These are phyloP conservation scores for Tolypeutes matacus DNA, from an alignment of 2,797 vertebrate species.

Conservation along the genomic window DNA sequence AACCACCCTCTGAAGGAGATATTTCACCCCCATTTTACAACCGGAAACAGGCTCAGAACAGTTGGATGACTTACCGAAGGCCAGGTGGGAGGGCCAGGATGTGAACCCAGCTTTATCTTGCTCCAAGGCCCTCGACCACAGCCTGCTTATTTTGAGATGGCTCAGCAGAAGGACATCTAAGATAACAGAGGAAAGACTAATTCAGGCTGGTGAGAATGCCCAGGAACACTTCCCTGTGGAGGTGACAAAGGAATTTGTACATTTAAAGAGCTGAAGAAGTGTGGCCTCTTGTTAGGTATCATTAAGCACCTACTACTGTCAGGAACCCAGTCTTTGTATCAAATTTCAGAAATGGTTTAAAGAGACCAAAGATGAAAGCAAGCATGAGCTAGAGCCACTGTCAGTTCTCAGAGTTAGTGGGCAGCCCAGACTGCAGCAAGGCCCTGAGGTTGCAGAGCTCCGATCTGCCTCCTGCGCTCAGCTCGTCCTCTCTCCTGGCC, in stretches of 20 bases:
- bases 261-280: not conserved
- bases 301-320: rapidly evolving
- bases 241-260: not conserved
- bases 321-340: not conserved
- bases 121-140: not conserved
- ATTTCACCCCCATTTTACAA: not conserved
- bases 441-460: not conserved
- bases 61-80: no score
- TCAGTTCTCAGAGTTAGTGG: no score
- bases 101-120: not conserved
- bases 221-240: not conserved
- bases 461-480: not conserved
- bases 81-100: not conserved
- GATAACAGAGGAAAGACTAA: not conserved
- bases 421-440: not conserved
- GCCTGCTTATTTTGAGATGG: not conserved
- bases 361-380: not conserved
- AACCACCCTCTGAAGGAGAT: not conserved
- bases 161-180: not conserved
- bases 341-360: not conserved
- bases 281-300: rapidly evolving
- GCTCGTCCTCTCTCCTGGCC: not conserved
- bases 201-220: no score
- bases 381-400: rapidly evolving
- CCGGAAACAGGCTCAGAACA: no score